Percentiles rank a stretch among this genome's conserved stretches.
phyloP scores from a whole-genome alignment of 2,888 invertebrate genomes.

The Drosophila robusta region DNA sequence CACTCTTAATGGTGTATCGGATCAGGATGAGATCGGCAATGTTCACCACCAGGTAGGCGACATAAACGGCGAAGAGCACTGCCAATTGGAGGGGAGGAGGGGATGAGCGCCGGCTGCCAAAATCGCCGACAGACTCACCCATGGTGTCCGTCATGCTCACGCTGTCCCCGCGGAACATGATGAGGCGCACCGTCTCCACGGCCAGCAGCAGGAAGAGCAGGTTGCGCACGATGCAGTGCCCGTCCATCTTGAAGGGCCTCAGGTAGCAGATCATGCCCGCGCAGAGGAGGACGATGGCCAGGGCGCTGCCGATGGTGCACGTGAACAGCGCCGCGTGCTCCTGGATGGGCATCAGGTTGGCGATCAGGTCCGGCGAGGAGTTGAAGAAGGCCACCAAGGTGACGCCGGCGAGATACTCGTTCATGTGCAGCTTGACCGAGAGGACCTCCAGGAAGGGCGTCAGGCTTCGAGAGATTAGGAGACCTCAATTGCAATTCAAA shows the following conservation, averaged over 20 bases:
- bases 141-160: slow-evolving; percentile 12
- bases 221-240: slow-evolving; percentile 34
- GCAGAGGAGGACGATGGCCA: slow-evolving; percentile 40
- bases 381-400: slow-evolving; percentile 50
- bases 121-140: slow-evolving; percentile 22
- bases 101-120: no score
- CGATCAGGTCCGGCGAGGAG: slow-evolving; percentile 47
- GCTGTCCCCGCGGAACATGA: neutral
- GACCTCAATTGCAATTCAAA: no score
- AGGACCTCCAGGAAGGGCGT: slow-evolving; percentile 57
- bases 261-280: slow-evolving; percentile 58
- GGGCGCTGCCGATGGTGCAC: slow-evolving; percentile 12
- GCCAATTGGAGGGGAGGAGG: no score
- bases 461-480: slow-evolving; percentile 24
- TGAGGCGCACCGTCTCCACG: slow-evolving; percentile 20
- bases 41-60: slow-evolving; percentile 42
- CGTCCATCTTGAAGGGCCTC: slow-evolving; percentile 59
- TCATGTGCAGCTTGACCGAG: slow-evolving; percentile 45
- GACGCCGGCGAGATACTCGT: slow-evolving; percentile 58
- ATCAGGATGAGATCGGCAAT: slow-evolving; percentile 39
- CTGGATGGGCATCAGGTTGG: slow-evolving; percentile 48
- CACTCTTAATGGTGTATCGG: slow-evolving; percentile 42
- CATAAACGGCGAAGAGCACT: slow-evolving; percentile 42
- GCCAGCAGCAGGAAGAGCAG: slow-evolving; percentile 48
- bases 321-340: slow-evolving; percentile 25